Evolutionary conservation across 2,797 vertebrate genomes (phyloP).

Genomic region (Darevskia mixta): DNA sequence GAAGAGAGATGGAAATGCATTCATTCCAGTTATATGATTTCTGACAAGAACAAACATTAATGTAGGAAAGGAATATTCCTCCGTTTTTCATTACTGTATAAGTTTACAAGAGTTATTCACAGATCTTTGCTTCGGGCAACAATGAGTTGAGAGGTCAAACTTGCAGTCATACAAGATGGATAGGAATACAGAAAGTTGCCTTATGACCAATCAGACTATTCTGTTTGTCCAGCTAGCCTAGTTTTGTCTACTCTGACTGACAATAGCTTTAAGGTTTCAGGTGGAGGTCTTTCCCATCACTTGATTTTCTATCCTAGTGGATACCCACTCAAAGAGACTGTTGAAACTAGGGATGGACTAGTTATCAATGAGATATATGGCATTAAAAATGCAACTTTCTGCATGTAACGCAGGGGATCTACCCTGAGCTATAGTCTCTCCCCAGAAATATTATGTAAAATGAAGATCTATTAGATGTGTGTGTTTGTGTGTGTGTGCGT

Average conservation of each 20-base stretch:
- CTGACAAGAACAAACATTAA: neutral
- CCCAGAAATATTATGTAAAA: neutral
- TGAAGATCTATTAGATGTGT: neutral
- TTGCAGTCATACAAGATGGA: neutral
- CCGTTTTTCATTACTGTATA: neutral
- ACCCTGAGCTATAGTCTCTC: neutral
- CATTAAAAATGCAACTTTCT: neutral
- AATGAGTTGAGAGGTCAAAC: neutral
- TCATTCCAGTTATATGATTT: slow-evolving; percentile 5
- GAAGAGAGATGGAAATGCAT: neutral
- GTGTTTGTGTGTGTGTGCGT: no score
- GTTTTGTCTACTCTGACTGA: neutral
- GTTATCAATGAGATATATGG: neutral
- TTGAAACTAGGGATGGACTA: no score
- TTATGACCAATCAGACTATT: neutral
- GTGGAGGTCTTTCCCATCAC: neutral
- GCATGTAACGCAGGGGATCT: neutral
- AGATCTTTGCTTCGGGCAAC: neutral
- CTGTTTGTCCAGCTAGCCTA: no score
- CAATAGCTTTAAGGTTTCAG: neutral
- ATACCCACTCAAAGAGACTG: no score
- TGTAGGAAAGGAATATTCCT: neutral
- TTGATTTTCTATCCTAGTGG: neutral
- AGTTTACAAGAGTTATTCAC: neutral
- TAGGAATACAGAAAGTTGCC: neutral